Evolutionary conservation across 2,113 vertebrate species (phyloP).

Genomic region (Cyanoderma ruficeps): DNA sequence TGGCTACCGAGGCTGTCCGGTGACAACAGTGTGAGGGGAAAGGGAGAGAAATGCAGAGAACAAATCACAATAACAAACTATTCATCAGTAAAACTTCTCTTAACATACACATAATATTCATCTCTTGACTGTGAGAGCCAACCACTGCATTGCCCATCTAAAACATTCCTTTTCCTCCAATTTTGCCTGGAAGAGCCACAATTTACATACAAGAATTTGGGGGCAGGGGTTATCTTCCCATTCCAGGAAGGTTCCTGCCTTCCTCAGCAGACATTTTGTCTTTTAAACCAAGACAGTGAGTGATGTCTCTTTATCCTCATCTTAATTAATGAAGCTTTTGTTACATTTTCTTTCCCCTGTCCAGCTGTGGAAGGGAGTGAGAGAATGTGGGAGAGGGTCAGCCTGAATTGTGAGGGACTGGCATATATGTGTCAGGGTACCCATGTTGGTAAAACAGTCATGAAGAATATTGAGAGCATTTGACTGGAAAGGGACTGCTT

Average conservation of each 20-base stretch:
- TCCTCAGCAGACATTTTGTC: neutral
- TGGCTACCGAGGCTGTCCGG: neutral
- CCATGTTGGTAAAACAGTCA: neutral
- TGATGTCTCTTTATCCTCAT: neutral
- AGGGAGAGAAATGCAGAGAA: neutral
- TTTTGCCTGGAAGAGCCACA: neutral
- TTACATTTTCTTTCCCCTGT: neutral
- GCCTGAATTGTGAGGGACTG: neutral
- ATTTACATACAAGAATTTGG: neutral
- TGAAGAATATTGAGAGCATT: neutral
- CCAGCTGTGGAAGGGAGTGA: neutral
- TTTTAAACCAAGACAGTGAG: neutral
- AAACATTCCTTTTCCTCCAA: neutral
- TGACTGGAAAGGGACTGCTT: neutral
- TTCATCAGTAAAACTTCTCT: neutral
- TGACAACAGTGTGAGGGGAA: neutral
- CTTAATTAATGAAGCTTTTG: neutral
- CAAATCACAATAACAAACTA: neutral
- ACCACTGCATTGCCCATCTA: neutral
- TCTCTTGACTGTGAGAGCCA: neutral
- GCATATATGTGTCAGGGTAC: neutral
- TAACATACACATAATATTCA: neutral
- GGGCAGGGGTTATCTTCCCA: neutral
- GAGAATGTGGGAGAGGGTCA: neutral
- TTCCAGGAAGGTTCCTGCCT: neutral